Base-by-base conservation (phyloP, 1,140 invertebrate genomes). In the Drosophila varians region DNA sequence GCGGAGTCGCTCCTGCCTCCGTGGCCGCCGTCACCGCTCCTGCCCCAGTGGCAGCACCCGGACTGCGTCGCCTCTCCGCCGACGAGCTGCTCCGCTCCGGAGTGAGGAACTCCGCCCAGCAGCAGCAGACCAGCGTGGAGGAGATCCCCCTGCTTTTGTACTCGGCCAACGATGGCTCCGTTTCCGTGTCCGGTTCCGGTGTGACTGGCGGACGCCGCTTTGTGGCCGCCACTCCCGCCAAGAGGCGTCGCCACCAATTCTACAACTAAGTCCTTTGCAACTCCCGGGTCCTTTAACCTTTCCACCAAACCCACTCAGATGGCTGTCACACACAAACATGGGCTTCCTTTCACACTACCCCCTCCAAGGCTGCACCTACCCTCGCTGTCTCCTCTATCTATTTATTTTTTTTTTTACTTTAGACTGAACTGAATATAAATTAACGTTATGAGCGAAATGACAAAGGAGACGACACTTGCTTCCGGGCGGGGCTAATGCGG, bases 371-470 rank as follows among this genome's bases (percentile, higher is more conserved):
- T n/a, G n/a, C 16, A 47, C 55, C 62, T 28, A 64, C 34, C 5
- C 34, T 12, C 34, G 1, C 12, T 11, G 7, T 21, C 21, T 21
- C 40, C 65, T 60, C 55, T 65, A 40, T 55, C 42, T 40, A 43
- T 61, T 52, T 62, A 31, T 74, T 77, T 84, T 84, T 84, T 38
- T 38, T 38, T 16, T 38, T 38, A 38, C 36, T 38, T 80, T 86
- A 86, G 82, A 87, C 80, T 86, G 82, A 87, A 86, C 82, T 86
- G 82, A 86, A 87, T 86, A 86, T 87, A 87, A 86, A 86, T 86
- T 86, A 86, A 86, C 77, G 74, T 86, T 86, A 86, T 86, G 80
- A 86, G 64, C 64, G 64, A 86, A 86, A 86, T 86, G 82, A 84
- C 80, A 84, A 84, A 84, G 65, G 79, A 60, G 64, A 65, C 57